Evolutionary conservation across 2,888 invertebrate genomes (phyloP).

Genomic region (Anodontia alba): DNA sequence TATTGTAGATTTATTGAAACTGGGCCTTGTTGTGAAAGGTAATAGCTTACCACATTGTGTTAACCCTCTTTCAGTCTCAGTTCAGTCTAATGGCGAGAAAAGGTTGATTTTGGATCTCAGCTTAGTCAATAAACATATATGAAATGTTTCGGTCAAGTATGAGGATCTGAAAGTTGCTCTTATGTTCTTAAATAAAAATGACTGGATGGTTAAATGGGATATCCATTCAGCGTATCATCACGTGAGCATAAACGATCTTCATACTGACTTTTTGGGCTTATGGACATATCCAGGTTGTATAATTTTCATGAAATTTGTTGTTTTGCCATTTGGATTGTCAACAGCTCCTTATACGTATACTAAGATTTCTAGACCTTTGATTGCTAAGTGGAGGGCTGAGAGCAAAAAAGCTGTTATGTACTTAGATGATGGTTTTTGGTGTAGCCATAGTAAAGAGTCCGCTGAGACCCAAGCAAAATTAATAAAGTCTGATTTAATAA

Average conservation of each 20-base stretch:
- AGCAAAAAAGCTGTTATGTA: conserved; percentile 46
- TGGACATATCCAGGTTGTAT: conserved; percentile 9
- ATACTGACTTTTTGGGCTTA: conserved; percentile 30
- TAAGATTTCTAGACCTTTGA: conserved; percentile 36
- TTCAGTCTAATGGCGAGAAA: conserved; percentile 36
- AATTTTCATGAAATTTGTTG: conserved; percentile 37
- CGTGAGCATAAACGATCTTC: conserved; percentile 20
- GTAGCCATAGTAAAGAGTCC: not conserved
- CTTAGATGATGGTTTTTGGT: conserved; percentile 50
- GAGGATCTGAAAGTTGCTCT: conserved; percentile 38
- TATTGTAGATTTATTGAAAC: conserved; percentile 31
- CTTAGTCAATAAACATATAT: conserved; percentile 42
- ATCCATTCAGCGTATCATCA: conserved; percentile 38
- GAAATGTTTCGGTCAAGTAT: conserved; percentile 34
- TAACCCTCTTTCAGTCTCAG: conserved; percentile 43
- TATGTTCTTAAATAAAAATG: not conserved
- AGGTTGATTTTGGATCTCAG: conserved; percentile 51
- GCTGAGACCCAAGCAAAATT: not conserved
- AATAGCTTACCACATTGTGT: conserved; percentile 23
- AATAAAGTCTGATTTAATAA: conserved; percentile 37
- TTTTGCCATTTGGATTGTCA: conserved; percentile 44
- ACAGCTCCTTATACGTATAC: conserved; percentile 40
- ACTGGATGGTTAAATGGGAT: conserved; percentile 30
- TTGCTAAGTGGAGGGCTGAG: conserved; percentile 45
- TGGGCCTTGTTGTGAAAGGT: conserved; percentile 26